Evolutionary conservation across 1,140 invertebrate genomes (phyloP).

Genomic region (Sminthurinus signatus): DNA sequence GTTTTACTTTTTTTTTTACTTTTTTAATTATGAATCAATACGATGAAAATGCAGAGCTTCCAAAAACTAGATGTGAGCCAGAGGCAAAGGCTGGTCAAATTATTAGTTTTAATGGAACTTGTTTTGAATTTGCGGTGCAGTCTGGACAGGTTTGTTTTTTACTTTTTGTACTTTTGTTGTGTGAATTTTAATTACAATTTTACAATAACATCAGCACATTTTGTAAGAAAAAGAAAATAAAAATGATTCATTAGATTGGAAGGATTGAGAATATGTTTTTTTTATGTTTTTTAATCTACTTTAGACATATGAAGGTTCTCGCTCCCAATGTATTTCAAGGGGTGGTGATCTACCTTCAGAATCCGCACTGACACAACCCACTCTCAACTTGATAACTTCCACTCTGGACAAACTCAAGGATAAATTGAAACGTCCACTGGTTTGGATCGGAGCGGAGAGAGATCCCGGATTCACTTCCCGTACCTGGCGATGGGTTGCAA

Average conservation of each 20-base stretch:
- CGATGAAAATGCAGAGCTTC: conserved; percentile 43
- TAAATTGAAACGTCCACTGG: conserved; percentile 70
- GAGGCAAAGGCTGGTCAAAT: conserved; percentile 46
- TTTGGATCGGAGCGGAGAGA: conserved; percentile 78
- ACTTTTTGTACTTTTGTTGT: no score
- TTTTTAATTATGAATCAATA: no score
- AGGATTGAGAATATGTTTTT: no score
- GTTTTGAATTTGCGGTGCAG: conserved; percentile 65
- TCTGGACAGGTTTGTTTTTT: conserved; percentile 23
- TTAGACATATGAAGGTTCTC: conserved; percentile 14
- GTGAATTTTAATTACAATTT: no score
- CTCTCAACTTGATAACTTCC: conserved; percentile 42
- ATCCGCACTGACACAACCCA: conserved; percentile 17
- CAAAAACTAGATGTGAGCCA: conserved; percentile 43
- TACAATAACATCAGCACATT: no score
- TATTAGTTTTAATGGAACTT: conserved; percentile 72
- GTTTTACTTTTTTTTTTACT: not conserved
- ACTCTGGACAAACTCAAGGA: conserved; percentile 72
- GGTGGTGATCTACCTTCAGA: conserved; percentile 28
- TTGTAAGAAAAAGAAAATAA: no score
- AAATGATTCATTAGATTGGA: no score
- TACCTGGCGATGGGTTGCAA: conserved; percentile 82
- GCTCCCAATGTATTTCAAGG: conserved; percentile 29
- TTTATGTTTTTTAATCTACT: no score
- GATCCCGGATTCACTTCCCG: conserved; percentile 72